Evolutionary conservation across 2,113 vertebrate species (phyloP).

Genomic region (Myiozetetes cayanensis): DNA sequence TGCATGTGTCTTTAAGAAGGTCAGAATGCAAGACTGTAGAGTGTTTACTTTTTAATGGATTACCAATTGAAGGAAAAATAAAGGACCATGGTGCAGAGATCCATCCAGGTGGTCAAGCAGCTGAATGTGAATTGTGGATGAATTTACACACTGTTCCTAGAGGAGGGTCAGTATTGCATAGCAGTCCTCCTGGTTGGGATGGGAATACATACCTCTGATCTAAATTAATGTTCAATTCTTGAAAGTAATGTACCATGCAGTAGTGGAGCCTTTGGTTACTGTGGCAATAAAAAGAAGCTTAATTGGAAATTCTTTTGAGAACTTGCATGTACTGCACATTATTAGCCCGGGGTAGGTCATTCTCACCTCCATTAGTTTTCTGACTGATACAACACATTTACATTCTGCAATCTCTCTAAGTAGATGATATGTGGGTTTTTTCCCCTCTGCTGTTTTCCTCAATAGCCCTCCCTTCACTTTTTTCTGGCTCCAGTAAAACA

Average conservation of each 20-base stretch:
- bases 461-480: not conserved
- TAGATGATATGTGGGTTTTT: not conserved
- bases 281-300: slow-evolving; percentile 39
- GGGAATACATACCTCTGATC: not conserved
- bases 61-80: not conserved
- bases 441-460: not conserved
- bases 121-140: not conserved
- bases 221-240: slow-evolving; percentile 19
- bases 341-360: slow-evolving; percentile 28
- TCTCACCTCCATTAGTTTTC: slow-evolving; percentile 23
- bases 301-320: slow-evolving; percentile 46
- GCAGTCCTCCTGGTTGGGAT: not conserved
- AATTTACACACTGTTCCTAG: not conserved
- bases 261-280: not conserved
- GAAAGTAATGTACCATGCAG: slow-evolving; percentile 31
- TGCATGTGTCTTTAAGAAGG: not conserved
- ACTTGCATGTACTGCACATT: not conserved
- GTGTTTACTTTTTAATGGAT: not conserved
- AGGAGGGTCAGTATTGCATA: not conserved
- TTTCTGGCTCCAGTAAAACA: not conserved
- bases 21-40: not conserved
- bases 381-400: not conserved
- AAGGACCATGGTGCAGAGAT: not conserved
- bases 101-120: not conserved
- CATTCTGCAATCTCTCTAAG: not conserved